Evolutionary conservation across 2,797 vertebrate species (phyloP).

Genomic region (Sebastes taczanowskii): DNA sequence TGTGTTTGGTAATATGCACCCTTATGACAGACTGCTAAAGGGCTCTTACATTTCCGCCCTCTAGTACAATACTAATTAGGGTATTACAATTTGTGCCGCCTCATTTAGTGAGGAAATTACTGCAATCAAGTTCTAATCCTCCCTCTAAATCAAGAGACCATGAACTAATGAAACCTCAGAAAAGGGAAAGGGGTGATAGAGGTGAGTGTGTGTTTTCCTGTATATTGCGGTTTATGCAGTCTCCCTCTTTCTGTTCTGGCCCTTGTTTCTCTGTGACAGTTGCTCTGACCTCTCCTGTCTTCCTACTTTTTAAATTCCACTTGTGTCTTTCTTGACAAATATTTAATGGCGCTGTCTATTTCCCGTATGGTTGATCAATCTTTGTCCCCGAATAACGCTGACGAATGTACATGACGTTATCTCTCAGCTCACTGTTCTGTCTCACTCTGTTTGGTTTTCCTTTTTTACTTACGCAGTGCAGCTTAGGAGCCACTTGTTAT

Average conservation of each 20-base stretch:
- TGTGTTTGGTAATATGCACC: constrained; percentile 21
- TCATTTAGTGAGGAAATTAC: constrained; percentile 70
- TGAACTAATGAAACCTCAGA: constrained; percentile 32
- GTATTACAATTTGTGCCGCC: constrained; percentile 63
- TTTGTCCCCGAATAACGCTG: constrained; percentile 4
- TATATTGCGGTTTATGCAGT: not conserved
- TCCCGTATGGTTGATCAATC: constrained; percentile 12
- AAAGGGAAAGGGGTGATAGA: not conserved
- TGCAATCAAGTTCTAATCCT: constrained; percentile 65
- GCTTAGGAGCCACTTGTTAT: not conserved
- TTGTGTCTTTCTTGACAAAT: not conserved
- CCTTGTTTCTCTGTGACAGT: not conserved
- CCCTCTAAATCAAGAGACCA: constrained; percentile 52
- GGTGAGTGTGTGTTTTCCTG: not conserved
- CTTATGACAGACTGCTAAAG: constrained; percentile 21
- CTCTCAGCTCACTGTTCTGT: not conserved
- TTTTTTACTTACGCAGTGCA: not conserved
- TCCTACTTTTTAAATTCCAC: not conserved
- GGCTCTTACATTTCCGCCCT: constrained; percentile 38
- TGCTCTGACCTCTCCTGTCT: constrained; percentile 13
- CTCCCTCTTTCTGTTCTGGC: not conserved
- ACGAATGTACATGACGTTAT: constrained; percentile 24
- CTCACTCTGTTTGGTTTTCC: not conserved
- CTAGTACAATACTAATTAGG: constrained; percentile 58
- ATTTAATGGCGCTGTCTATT: constrained; percentile 14